Percentiles rank a stretch among this genome's conserved stretches.
Conservation (phyloP, 2,888 invertebrate species). For the Rhorus exstirpatorius region DNA sequence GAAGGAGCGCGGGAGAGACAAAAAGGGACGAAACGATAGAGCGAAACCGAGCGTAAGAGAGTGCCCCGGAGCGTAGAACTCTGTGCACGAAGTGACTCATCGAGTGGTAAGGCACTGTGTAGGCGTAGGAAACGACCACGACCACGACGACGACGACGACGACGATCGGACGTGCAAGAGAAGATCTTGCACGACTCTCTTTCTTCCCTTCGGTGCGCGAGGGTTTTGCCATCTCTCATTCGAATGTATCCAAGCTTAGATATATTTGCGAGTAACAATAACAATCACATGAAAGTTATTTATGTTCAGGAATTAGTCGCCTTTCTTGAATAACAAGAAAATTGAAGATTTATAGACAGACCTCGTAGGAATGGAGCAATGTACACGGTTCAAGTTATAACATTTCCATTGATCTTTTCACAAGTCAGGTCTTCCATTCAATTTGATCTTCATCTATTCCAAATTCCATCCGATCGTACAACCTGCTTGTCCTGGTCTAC, state of each 20-base stretch:
- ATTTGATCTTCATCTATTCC: too few relatives aligned
- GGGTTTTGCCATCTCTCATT: slow-evolving; percentile 11
- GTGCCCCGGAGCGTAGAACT: slow-evolving; percentile 64
- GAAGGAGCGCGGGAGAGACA: slow-evolving; percentile 26
- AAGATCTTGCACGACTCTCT: not conserved
- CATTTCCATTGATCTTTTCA: too few relatives aligned
- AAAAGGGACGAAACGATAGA: slow-evolving; percentile 45
- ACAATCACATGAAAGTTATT: too few relatives aligned
- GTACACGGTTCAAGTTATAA: too few relatives aligned
- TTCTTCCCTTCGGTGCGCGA: slow-evolving; percentile 5
- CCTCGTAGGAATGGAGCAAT: too few relatives aligned
- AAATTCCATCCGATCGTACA: too few relatives aligned
- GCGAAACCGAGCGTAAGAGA: slow-evolving; percentile 65
- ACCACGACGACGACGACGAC: slow-evolving; percentile 37
- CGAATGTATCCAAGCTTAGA: not conserved
- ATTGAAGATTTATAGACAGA: too few relatives aligned
- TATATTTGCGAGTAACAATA: not conserved
- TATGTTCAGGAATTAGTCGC: too few relatives aligned
- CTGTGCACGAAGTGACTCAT: slow-evolving; percentile 77
- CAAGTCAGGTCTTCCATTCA: too few relatives aligned
- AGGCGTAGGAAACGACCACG: slow-evolving; percentile 73
- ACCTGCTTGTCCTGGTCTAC: too few relatives aligned
- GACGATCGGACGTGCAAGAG: slow-evolving; percentile 18
- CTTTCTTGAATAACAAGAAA: too few relatives aligned
- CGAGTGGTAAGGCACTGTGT: slow-evolving; percentile 67